Conservation (phyloP, 2,888 invertebrate genomes). For the Drosophila antonietae region DNA sequence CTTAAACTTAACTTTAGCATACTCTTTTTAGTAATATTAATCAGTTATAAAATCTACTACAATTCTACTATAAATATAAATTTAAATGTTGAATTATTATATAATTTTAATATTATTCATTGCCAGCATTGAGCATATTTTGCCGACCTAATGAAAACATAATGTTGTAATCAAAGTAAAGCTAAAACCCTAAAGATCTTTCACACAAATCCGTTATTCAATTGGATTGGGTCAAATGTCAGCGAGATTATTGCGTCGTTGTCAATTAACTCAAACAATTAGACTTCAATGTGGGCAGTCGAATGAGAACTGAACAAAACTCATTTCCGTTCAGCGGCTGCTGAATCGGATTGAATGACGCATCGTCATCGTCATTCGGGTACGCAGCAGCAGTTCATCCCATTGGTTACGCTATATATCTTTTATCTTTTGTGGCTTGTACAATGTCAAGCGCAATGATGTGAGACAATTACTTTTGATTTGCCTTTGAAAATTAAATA, state of each 20-base stretch:
- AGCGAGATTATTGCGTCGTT: slow-evolving; percentile 54
- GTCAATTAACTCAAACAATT: slow-evolving; percentile 56
- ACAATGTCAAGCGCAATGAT: slow-evolving; percentile 78
- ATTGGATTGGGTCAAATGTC: slow-evolving; percentile 63
- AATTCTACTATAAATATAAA: not conserved
- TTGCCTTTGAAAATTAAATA: slow-evolving; percentile 62
- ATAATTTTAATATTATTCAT: slow-evolving; percentile 7
- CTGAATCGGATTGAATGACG: slow-evolving; percentile 25
- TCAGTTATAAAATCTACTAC: no score
- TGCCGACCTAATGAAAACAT: slow-evolving; percentile 29
- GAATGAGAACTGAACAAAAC: slow-evolving; percentile 30
- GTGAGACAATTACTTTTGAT: slow-evolving; percentile 73
- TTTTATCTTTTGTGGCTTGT: slow-evolving; percentile 31
- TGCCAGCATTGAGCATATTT: slow-evolving; percentile 33
- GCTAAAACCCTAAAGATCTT: not conserved
- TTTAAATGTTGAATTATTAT: not conserved
- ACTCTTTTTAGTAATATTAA: no score
- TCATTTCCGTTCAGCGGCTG: slow-evolving; percentile 66
- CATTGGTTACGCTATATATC: slow-evolving; percentile 20
- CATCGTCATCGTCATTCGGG: slow-evolving; percentile 4
- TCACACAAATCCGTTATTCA: slow-evolving; percentile 33
- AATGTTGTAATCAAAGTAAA: slow-evolving; percentile 41
- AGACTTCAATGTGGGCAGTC: slow-evolving; percentile 39
- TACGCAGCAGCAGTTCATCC: slow-evolving; percentile 9
- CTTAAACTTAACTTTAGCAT: no score